Base-by-base conservation (phyloP, 64 coral and sea anemone genomes). In the Montipora cactus region DNA sequence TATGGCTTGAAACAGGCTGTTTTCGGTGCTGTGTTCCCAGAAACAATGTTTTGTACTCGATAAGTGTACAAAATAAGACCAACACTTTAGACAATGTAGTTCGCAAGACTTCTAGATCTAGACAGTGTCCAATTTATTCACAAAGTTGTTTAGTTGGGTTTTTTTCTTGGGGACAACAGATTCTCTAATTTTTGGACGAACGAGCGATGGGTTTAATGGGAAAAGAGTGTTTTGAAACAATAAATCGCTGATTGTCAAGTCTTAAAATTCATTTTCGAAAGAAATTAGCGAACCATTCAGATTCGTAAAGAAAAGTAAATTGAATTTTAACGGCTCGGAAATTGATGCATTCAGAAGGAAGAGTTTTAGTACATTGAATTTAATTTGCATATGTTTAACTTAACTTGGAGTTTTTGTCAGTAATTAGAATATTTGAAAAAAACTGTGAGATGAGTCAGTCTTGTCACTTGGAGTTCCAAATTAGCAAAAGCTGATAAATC, bases 291-390 rank as follows among this genome's bases (percentile, higher is more conserved):
- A 70, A 15, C 82, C 19, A 50, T 69, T 86, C 22, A 50, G 45
- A 86, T 86, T 49, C 5, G 44, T 50, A 49, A 69, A 47, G 9
- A 22, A 71, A 86, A 50, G 4, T 71, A 50, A 86, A 86, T 71
- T 71, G 46, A 71, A 50, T 71, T 71, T 72, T 86, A 62, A 71
- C 62, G 18, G 66, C 66, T 86, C 45, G 47, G 62, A 50, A 86
- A 86, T 12, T 8, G 8, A 22, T 19, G 37, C 82, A 71, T 86
- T 21, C 12, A 86, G 16, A 50, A 72, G 66, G 66, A 1, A 64
- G 37, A 67, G 67, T 84, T 68, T 44, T 7, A 13, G 59, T 8
- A 84, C 19, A 0, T 57, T 11, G 53, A 57, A 57, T 57, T 57
- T 57, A 57, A 8, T 57, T 57, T 57, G 37, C 37, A 37, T 37